A percentile compares a stretch with the other conserved stretches of the same genome.
Evolutionary conservation across 2,113 vertebrate species (phyloP).

Genomic region (Myodes glareolus): DNA sequence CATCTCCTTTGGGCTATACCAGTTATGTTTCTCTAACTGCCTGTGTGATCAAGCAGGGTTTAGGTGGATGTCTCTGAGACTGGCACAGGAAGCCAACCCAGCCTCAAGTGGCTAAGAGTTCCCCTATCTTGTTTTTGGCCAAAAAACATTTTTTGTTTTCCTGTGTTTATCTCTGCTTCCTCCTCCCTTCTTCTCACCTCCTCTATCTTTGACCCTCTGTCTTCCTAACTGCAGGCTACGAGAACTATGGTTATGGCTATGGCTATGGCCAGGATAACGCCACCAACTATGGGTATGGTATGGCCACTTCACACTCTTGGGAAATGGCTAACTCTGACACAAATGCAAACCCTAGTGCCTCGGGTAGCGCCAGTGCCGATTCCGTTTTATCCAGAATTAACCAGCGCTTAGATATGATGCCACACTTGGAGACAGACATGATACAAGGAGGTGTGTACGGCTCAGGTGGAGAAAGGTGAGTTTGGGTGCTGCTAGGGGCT

Average conservation of each 20-base stretch:
- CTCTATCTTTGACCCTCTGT: constrained; percentile 25
- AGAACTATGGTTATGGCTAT: constrained; percentile 86
- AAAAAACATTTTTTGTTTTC: neutral
- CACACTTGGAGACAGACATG: constrained; percentile 83
- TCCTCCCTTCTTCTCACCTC: neutral
- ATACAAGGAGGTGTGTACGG: constrained; percentile 83
- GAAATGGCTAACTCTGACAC: constrained; percentile 82
- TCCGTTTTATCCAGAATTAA: constrained; percentile 93
- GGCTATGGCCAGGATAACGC: constrained; percentile 85
- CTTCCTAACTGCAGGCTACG: constrained; percentile 82
- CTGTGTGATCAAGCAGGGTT: neutral
- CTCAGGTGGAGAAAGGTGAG: constrained; percentile 85
- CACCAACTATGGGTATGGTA: constrained; percentile 84
- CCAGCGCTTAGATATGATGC: constrained; percentile 92
- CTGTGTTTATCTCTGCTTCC: neutral
- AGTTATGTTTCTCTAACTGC: constrained; percentile 3
- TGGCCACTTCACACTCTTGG: constrained; percentile 85
- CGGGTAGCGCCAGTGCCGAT: constrained; percentile 86
- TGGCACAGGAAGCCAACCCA: neutral
- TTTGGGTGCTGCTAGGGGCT: neutral
- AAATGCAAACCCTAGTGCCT: constrained; percentile 76
- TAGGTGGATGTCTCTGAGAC: neutral
- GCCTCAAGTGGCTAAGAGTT: neutral
- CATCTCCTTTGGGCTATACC: neutral
- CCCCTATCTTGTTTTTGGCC: neutral